Conservation (phyloP, 2,888 invertebrate genomes). For the Miltochrista miniata region DNA sequence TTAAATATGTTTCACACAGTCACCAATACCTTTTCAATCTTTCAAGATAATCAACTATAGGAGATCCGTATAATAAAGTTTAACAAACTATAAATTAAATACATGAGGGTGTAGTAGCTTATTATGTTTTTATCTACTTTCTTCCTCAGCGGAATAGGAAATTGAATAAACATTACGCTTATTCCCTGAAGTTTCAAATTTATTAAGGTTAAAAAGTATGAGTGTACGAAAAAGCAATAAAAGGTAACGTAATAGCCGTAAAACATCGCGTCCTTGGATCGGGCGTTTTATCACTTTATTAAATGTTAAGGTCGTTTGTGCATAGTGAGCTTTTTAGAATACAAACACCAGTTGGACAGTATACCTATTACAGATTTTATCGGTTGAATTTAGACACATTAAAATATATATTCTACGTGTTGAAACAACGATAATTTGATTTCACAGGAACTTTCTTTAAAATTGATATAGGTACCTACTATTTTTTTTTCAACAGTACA, state of each 20-base stretch:
- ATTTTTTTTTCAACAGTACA: no score
- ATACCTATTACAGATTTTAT: no score
- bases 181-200: slow-evolving; percentile 48
- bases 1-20: no score
- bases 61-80: background rate
- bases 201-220: slow-evolving; percentile 52
- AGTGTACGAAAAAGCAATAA: slow-evolving; percentile 48
- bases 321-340: slow-evolving; percentile 31
- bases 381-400: no score
- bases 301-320: slow-evolving; percentile 61
- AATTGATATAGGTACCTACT: no score
- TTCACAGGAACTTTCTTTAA: no score
- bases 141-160: slow-evolving; percentile 13
- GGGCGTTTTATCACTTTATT: slow-evolving; percentile 74
- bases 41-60: slow-evolving; percentile 4
- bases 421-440: no score
- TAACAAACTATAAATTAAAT: slow-evolving; percentile 10
- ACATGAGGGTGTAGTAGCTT: slow-evolving; percentile 24
- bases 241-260: slow-evolving; percentile 58
- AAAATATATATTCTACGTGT: no score
- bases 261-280: slow-evolving; percentile 65
- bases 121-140: slow-evolving; percentile 37
- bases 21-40: no score
- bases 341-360: no score
- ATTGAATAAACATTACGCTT: slow-evolving; percentile 32